These are phyloP conservation scores for Colius striatus DNA, from an alignment of 2,113 vertebrate species.

Conservation along the genomic window DNA sequence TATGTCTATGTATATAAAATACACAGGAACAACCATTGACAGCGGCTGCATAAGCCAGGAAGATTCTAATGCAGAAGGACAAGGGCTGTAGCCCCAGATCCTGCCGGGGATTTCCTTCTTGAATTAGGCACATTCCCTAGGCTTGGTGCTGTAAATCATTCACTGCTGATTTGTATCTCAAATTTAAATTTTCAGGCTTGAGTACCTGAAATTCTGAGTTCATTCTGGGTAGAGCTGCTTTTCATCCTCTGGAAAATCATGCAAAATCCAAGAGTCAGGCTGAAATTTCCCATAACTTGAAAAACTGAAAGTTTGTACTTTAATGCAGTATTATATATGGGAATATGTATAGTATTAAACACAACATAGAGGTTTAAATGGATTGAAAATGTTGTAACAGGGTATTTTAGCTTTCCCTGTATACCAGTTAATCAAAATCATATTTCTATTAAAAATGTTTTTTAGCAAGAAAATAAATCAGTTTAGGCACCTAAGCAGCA, in stretches of 20 bases:
- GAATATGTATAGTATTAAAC: neutral
- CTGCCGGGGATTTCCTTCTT: neutral
- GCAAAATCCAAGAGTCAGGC: neutral
- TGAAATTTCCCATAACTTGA: neutral
- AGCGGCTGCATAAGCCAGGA: neutral
- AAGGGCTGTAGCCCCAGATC: neutral
- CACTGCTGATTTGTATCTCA: neutral
- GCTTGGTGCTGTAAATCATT: neutral
- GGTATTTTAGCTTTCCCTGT: constrained; percentile 32
- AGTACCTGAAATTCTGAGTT: neutral
- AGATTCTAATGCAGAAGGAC: neutral
- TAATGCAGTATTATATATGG: neutral
- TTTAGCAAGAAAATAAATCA: neutral
- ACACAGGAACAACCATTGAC: neutral
- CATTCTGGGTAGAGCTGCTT: neutral
- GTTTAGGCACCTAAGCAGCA: constrained; percentile 56
- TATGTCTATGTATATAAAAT: constrained; percentile 32
- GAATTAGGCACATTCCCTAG: neutral
- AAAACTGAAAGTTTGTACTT: neutral
- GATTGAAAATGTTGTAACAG: neutral
- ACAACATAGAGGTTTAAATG: constrained; percentile 5
- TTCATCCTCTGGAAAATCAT: neutral
- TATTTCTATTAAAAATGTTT: constrained; percentile 40
- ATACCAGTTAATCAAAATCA: constrained; percentile 23
- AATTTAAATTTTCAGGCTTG: neutral